Base-by-base conservation (phyloP, 2,888 invertebrate species). In the Cantharis lateralis region DNA sequence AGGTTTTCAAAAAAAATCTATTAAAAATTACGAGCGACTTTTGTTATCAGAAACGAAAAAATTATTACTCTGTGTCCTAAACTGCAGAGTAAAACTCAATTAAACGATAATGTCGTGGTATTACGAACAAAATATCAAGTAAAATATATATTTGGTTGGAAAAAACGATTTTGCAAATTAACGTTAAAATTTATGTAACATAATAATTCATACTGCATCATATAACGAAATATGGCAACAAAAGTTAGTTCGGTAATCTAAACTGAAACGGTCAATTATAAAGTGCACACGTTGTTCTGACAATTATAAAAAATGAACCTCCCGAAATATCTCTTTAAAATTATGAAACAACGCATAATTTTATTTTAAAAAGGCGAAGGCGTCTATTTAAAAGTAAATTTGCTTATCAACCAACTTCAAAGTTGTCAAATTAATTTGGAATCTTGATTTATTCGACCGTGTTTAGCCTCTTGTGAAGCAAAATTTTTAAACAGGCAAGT, bases 251-350 rank as follows among this genome's bases (percentile, higher is more conserved):
- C 78, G 73, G 79, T 73, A 80, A 81, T 80, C 78, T 79, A 81
- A 81, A 81, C 81, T 80, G 79, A 74, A 81, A 78, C 79, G 79
- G 80, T 82, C 82, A 82, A 81, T 82, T 82, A 82, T 79, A 80
- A 72, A 75, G 78, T 75, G 77, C 82, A 78, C 82, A 82, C 77
- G 79, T 81, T 82, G 80, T 80, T 77, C 75, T 81, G 82, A 82
- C 82, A 82, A 82, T 80, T 76, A 76, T 81, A 80, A 81, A 82
- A 82, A 82, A 81, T 79, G 78, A 76, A 77, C 76, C 80, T 78
- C 80, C 80, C 80, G 75, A 76, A 77, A 81, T 80, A 77, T 75
- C 76, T 78, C 74, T 62, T 71, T 77, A 77, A 77, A 77, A 77
- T 79, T 32, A 32, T 32, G 32, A 32, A 32, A 13, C 32, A 32